Base-by-base conservation (phyloP, 2,797 vertebrate genomes). In the Liparis tanakae region DNA sequence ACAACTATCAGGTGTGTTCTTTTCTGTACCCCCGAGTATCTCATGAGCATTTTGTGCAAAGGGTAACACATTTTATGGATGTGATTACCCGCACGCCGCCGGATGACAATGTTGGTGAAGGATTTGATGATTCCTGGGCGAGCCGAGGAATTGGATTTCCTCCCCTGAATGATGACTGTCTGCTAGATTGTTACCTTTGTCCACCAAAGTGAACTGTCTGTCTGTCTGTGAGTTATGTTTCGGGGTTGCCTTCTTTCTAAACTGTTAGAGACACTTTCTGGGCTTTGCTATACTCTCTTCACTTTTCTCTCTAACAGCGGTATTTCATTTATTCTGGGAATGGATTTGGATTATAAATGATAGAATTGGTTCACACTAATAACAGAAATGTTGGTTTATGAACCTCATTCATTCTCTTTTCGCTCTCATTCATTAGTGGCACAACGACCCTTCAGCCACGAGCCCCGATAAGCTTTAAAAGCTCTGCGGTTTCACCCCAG, bases 401-500 rank as follows among this genome's bases (percentile, higher is more conserved):
- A 39, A 58, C 17, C 53, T 7, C 0, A 7, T 64, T 22, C 7
- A 4, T 44, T 72, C 18, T 41, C 33, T 59, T 46, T 54, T n/a
- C 37, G 15, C 25, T 60, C 62, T 60, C 61, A 66, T 74, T 80
- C 65, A 78, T 72, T 76, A 70, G 17, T 78, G 57, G 64, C 81
- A 76, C 71, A 68, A n/a, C 76, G 80, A 84, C 76, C 72, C 67
- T 74, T 18, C 6, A 56, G 64, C 62, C 44, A 41, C 33, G 37
- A 61, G 33, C 44, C 41, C 20, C n/a, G 69, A 67, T 59, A 50
- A 69, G 64, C 51, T 68, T 80, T 74, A 65, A 74, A 78, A 79
- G 51, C 79, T 57, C 55, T 72, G 72, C 5, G 39, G 65, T 79
- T 82, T 79, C 76, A 72, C 66, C 67, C 36, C 63, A 37, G 68